Percentiles rank a stretch among this genome's conserved stretches.
These are phyloP conservation scores for Siniperca obscura DNA, from an alignment of 2,797 vertebrate genomes.

Conservation along the genomic window DNA sequence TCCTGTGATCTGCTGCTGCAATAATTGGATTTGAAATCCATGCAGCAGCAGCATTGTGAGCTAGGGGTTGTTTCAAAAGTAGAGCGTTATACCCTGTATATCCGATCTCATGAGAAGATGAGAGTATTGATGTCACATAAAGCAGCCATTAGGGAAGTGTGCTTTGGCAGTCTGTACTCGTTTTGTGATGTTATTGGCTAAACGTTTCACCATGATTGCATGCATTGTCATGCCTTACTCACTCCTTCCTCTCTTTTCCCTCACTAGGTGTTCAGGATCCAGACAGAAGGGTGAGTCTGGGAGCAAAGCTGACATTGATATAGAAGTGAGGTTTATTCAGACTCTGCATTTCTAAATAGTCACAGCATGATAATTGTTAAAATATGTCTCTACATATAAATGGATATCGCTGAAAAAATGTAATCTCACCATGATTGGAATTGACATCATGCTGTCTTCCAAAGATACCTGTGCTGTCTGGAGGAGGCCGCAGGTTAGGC, in stretches of 20 bases:
- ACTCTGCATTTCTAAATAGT: constrained; percentile 17
- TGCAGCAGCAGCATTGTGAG: constrained; percentile 33
- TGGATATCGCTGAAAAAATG: neutral
- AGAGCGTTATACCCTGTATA: constrained; percentile 17
- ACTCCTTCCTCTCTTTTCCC: neutral
- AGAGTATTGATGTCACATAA: constrained; percentile 47
- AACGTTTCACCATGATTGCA: constrained; percentile 34
- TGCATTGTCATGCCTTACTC: constrained; percentile 45
- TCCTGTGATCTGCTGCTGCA: constrained; percentile 50
- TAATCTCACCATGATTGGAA: neutral
- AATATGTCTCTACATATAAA: constrained; percentile 20
- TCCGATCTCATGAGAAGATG: constrained; percentile 27
- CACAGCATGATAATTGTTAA: neutral
- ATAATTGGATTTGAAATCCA: constrained; percentile 57
- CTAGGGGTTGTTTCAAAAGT: constrained; percentile 31
- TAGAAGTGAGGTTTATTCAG: constrained; percentile 11
- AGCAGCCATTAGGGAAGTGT: constrained; percentile 30
- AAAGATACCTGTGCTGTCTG: neutral
- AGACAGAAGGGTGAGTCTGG: constrained; percentile 4
- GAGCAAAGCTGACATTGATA: neutral
- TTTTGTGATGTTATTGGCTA: constrained; percentile 37
- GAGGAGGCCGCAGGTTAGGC: neutral
- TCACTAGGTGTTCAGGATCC: constrained; percentile 6
- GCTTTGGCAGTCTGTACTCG: constrained; percentile 23
- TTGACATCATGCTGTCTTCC: constrained; percentile 5